Evolutionary conservation across 2,113 vertebrate species (phyloP).

Genomic region (Anoura caudifer): DNA sequence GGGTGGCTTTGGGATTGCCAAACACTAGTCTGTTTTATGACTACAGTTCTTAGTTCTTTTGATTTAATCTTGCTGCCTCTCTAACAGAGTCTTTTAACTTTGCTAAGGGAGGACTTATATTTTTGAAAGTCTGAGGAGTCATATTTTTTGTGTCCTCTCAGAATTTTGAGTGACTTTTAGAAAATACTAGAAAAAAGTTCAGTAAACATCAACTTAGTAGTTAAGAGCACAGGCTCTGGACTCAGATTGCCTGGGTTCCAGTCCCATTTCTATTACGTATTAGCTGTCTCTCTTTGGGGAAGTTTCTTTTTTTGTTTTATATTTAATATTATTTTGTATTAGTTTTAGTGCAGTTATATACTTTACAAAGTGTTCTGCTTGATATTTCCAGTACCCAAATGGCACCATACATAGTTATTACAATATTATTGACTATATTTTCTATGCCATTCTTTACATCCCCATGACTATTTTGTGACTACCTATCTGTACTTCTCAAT

Average conservation of each 20-base stretch:
- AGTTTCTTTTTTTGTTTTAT: neutral
- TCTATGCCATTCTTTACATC: neutral
- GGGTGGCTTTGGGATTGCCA: neutral
- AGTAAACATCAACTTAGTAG: neutral
- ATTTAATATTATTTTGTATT: neutral
- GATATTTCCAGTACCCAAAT: neutral
- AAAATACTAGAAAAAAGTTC: conserved; percentile 25
- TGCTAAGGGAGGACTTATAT: neutral
- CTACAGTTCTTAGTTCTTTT: conserved; percentile 7
- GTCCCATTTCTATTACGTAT: neutral
- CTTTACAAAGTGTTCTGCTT: neutral
- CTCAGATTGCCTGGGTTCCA: neutral
- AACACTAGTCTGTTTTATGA: neutral
- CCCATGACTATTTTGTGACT: neutral
- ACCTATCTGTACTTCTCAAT: neutral
- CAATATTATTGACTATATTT: neutral
- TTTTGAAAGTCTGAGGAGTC: neutral
- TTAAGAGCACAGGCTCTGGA: neutral
- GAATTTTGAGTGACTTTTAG: neutral
- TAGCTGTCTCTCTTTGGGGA: neutral
- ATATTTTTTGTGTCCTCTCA: neutral
- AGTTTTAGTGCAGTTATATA: neutral
- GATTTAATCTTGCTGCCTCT: neutral
- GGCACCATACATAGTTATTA: neutral
- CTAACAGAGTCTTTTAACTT: neutral